These are phyloP conservation scores for Emydura subglobosa DNA, from an alignment of 2,113 vertebrate species.

Conservation along the genomic window DNA sequence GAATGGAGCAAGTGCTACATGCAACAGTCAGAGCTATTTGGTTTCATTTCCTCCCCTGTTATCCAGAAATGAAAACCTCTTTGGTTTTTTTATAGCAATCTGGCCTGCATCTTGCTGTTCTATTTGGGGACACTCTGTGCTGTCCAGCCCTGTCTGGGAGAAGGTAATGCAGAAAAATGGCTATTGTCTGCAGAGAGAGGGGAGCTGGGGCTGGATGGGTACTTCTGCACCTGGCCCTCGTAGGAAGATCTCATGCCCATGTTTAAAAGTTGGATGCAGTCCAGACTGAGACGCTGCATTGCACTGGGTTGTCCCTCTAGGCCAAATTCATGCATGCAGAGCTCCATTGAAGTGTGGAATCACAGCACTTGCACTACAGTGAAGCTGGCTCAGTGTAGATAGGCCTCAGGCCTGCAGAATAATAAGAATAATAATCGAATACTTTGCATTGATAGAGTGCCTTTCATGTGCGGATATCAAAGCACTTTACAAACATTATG, in stretches of 20 bases:
- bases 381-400: accelerated
- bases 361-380: accelerated
- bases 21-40: not conserved
- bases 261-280: not conserved
- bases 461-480: not conserved
- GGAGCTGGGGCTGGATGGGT: not conserved
- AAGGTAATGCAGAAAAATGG: not conserved
- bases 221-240: not conserved
- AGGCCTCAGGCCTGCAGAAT: accelerated
- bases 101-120: not conserved
- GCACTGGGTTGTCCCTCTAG: not conserved
- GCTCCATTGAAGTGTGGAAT: not conserved
- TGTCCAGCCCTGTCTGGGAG: accelerated
- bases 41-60: not conserved
- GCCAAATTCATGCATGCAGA: not conserved
- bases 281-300: not conserved
- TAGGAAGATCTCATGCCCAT: not conserved
- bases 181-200: not conserved
- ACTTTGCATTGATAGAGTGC: not conserved
- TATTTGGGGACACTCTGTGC: not conserved
- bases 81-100: not conserved
- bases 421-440: not conserved
- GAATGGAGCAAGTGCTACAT: not conserved
- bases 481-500: not conserved
- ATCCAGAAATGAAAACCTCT: not conserved